phyloP scores from a whole-genome alignment of 2,888 invertebrate species.

The Rotaria macrura region DNA sequence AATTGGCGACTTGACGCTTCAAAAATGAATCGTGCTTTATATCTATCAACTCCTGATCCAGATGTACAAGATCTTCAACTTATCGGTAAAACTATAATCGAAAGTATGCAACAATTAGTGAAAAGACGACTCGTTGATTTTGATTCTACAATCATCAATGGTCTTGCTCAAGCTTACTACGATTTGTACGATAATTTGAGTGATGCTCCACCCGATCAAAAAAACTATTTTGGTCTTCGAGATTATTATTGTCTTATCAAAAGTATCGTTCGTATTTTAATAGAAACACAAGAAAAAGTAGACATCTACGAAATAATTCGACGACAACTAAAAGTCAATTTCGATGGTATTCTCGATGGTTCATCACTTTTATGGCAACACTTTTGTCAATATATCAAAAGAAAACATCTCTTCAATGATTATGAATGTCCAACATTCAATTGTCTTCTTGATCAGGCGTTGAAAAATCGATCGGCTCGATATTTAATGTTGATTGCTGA shows the following conservation, averaged over 20 bases:
- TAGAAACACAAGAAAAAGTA: not conserved
- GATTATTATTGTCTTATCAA: constrained; percentile 30
- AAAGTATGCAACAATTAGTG: not conserved
- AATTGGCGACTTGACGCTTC: constrained; percentile 49
- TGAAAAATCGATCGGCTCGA: not conserved
- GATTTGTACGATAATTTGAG: not conserved
- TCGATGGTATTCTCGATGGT: not conserved
- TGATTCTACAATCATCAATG: not conserved
- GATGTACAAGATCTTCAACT: constrained; percentile 37
- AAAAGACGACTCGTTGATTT: constrained; percentile 37
- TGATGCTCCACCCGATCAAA: not conserved
- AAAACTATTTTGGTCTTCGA: constrained; percentile 22
- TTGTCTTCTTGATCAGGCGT: not conserved
- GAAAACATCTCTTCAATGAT: not conserved
- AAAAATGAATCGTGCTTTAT: constrained; percentile 47
- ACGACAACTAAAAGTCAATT: not conserved
- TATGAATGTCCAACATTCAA: not conserved
- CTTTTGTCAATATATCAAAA: not conserved
- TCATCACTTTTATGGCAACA: not conserved
- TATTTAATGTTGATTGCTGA: not conserved
- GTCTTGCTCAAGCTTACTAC: not conserved
- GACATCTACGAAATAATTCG: not conserved
- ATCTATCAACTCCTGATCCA: constrained; percentile 41
- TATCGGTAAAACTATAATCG: constrained; percentile 34
- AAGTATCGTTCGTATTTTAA: not conserved